Conservation (phyloP, 2,888 invertebrate species). For the Limnephilus rhombicus region DNA sequence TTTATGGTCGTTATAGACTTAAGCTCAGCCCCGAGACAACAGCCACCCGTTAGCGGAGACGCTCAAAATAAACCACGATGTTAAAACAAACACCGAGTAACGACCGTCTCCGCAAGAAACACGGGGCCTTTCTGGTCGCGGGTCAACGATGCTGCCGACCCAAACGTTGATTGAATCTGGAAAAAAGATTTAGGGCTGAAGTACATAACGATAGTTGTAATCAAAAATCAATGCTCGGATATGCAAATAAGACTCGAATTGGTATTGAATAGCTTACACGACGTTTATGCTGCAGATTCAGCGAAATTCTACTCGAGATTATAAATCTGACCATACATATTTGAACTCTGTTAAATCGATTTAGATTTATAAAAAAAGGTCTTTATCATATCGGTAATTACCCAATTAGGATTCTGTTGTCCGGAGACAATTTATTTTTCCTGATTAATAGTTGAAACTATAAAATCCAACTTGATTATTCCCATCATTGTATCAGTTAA, state of each 20-base stretch:
- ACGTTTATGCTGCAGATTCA: not conserved
- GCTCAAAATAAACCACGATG: not conserved
- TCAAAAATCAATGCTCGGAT: conserved; percentile 32
- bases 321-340: not conserved
- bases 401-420: not conserved
- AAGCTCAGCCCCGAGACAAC: conserved; percentile 28
- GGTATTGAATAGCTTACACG: not conserved
- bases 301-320: not conserved
- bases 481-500: not conserved
- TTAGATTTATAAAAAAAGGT: not conserved
- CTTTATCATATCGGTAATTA: not conserved
- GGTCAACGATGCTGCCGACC: not conserved
- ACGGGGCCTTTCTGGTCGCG: not conserved
- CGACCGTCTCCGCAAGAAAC: not conserved
- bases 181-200: conserved; percentile 23
- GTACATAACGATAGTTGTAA: conserved; percentile 24
- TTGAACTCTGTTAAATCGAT: not conserved
- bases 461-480: not conserved
- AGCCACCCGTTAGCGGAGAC: not conserved
- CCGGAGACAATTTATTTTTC: not conserved
- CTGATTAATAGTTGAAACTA: not conserved
- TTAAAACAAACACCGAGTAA: not conserved
- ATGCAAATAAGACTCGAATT: not conserved
- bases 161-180: not conserved
- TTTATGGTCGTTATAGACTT: conserved; percentile 64